These are phyloP conservation scores for Scolopax rusticola DNA, from an alignment of 2,797 vertebrate species.

Conservation along the genomic window DNA sequence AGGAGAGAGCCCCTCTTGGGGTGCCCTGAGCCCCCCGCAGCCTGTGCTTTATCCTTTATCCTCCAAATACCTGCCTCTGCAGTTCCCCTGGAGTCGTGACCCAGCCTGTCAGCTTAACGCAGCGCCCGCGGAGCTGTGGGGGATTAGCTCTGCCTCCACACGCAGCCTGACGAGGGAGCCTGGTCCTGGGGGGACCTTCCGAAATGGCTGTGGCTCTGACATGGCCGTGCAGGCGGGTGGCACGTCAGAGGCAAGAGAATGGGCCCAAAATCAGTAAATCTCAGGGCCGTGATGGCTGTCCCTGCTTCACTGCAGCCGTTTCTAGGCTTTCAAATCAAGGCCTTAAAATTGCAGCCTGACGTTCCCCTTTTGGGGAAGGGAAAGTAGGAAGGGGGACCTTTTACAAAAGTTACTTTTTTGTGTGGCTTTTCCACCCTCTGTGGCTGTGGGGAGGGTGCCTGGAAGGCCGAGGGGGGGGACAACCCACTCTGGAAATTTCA, in stretches of 20 bases:
- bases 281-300: not conserved
- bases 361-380: not conserved
- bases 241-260: not conserved
- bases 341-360: not conserved
- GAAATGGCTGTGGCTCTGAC: not conserved
- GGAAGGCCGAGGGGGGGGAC: rapidly evolving
- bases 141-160: constrained; percentile 5
- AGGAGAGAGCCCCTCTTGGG: not conserved
- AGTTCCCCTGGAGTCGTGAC: constrained; percentile 18
- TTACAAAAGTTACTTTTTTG: not conserved
- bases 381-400: not conserved
- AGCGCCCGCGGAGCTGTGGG: not conserved
- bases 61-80: not conserved
- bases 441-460: not conserved
- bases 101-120: constrained; percentile 7
- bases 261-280: not conserved
- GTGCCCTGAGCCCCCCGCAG: not conserved
- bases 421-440: not conserved
- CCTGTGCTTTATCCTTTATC: not conserved
- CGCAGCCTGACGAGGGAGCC: not conserved
- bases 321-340: not conserved
- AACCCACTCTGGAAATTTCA: not conserved
- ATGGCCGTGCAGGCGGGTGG: not conserved
- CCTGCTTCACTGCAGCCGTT: rapidly evolving
- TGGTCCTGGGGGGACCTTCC: not conserved